phyloP scores from a whole-genome alignment of 2,888 invertebrate genomes.

The Anorthoa munda region DNA sequence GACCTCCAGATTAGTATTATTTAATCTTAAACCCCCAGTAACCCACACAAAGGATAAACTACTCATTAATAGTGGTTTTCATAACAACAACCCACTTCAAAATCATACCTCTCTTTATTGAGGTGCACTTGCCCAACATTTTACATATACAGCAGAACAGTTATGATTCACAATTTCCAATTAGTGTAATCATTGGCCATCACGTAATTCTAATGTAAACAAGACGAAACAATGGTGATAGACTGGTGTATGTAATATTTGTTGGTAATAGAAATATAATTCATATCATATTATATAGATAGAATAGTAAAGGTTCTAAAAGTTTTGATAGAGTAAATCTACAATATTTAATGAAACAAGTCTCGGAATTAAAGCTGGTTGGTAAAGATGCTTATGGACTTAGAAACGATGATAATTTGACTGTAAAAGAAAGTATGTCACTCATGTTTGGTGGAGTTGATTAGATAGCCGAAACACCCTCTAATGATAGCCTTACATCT shows the following conservation, averaged over 20 bases:
- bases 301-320: background rate
- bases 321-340: background rate
- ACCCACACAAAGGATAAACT: background rate
- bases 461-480: conserved; percentile 34
- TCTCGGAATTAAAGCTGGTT: background rate
- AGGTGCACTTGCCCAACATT: conserved; percentile 49
- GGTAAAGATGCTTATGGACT: background rate
- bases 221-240: conserved; percentile 45
- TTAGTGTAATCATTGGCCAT: conserved; percentile 48
- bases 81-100: conserved; percentile 7
- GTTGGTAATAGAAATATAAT: conserved; percentile 24
- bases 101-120: conserved; percentile 12
- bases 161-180: conserved; percentile 54
- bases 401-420: conserved; percentile 10
- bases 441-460: conserved; percentile 29
- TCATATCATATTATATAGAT: background rate
- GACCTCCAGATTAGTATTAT: background rate
- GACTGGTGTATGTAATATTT: conserved; percentile 20
- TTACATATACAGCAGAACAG: conserved; percentile 7
- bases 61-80: conserved; percentile 11
- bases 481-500: conserved; percentile 39
- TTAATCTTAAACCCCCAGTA: background rate
- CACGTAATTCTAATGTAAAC: conserved; percentile 56
- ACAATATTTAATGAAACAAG: background rate
- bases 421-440: conserved; percentile 35